Evolutionary conservation across 1,140 invertebrate genomes (phyloP), one percentile per base, ranked within the genome.

Genomic region (Calephelis virginiensis): DNA sequence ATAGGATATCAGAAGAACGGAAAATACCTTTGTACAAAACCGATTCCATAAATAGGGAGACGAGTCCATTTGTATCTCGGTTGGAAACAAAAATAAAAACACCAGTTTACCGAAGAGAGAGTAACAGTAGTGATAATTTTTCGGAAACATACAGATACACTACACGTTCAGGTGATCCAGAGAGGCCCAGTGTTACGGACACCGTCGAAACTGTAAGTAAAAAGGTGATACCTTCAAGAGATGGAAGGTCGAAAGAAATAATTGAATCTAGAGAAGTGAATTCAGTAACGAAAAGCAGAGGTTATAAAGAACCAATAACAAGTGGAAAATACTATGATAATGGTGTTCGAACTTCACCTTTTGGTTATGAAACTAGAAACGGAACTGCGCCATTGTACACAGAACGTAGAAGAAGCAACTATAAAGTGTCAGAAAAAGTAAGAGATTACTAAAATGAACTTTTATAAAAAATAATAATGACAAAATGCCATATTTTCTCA

Each of bases 261-360:
- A 94, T 95, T 49, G 93, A 95, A 73, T 94, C 94, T 5, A 93
- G 92, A 40, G 94, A 95, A 84, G 93, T 93, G 3, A 94, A 94
- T 78, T 94, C 94, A 4, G 91, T 95, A 38, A 95, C 94, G 7
- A 94, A 94, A 71, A 94, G 93, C 72, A 90, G 92, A 62, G 89
- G 82, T 8, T 93, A 92, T 73, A 91, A 93, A 45, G 91, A 90
- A 66, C 89, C 89, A 60, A 66, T 84, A 47, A 72, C 84, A 0
- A 92, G 77, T 63, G 72, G 85, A 14, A 91, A 92, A 76, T 91
- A 93, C 69, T 86, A 90, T 60, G 92, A 93, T 56, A 92, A 92
- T 66, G 85, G 87, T 17, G 82, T 88, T 28, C 86, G 92, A 64
- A 72, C 75, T 1, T 73, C 83, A 10, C 75, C 86, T n/a, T 80